Evolutionary conservation across 92 coral and sea anemone genomes (phyloP).

Genomic region (Palythoa grandiflora): DNA sequence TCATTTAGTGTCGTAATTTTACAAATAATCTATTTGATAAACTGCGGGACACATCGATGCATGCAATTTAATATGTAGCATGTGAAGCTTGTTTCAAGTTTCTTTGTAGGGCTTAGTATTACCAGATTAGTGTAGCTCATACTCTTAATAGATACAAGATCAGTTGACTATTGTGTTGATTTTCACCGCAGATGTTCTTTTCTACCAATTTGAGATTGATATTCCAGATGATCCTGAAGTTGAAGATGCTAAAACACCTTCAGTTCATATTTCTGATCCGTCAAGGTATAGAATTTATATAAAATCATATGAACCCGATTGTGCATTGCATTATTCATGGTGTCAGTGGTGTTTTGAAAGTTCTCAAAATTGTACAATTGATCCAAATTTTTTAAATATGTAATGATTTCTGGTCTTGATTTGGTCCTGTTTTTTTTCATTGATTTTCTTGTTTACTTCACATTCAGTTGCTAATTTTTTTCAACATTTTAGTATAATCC

Average conservation of each 20-base stretch:
- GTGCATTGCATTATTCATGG: not conserved
- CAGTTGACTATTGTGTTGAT: not conserved
- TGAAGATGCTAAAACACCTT: not conserved
- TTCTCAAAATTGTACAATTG: not conserved
- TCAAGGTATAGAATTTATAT: not conserved
- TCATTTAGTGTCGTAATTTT: too few species aligned
- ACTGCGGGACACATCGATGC: too few species aligned
- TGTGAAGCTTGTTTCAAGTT: too few species aligned
- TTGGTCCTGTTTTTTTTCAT: not conserved
- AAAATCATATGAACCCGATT: not conserved
- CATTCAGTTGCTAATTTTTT: not conserved
- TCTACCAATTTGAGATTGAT: not conserved
- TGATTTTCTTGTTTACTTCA: not conserved
- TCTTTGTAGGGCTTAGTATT: too few species aligned
- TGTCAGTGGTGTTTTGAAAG: not conserved
- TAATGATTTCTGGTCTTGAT: not conserved
- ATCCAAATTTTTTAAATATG: not conserved
- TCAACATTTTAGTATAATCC: not conserved
- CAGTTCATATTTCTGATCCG: not conserved
- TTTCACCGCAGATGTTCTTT: not conserved
- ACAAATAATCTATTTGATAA: too few species aligned
- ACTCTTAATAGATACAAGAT: too few species aligned
- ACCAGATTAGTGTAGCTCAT: too few species aligned
- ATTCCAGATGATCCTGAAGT: conserved; percentile 1
- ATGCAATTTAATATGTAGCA: too few species aligned